Evolutionary conservation across 2,113 vertebrate genomes (phyloP).

Genomic region (Clarias magur): DNA sequence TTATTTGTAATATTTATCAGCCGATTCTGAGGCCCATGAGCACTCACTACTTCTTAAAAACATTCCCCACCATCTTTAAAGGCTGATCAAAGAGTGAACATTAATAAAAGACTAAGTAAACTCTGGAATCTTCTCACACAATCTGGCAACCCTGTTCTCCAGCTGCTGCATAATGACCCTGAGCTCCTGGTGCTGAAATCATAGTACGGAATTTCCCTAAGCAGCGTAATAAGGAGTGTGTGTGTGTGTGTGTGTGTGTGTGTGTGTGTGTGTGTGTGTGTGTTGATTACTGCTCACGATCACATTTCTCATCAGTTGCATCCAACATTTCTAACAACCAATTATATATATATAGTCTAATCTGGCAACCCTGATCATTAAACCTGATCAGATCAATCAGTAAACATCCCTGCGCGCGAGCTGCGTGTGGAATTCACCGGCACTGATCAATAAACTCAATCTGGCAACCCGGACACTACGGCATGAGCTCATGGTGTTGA

Average conservation of each 20-base stretch:
- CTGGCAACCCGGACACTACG: constrained; percentile 25
- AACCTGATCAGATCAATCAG: not conserved
- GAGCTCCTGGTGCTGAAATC: not conserved
- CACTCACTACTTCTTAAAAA: not conserved
- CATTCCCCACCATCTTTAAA: no score
- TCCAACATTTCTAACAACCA: not conserved
- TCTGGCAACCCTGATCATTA: not conserved
- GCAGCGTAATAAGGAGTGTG: not conserved
- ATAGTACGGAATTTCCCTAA: not conserved
- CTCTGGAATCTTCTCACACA: not conserved
- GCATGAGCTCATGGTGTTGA: constrained; percentile 15
- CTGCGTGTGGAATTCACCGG: not conserved
- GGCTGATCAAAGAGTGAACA: not conserved
- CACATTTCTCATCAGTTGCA: not conserved
- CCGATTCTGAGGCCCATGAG: not conserved
- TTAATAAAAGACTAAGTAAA: not conserved
- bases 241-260: not conserved
- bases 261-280: not conserved
- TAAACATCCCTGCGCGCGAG: not conserved
- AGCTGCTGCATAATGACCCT: constrained; percentile 3
- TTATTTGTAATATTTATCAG: no score
- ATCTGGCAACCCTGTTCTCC: constrained; percentile 2
- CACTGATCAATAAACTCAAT: not conserved
- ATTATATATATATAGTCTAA: not conserved
- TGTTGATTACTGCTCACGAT: not conserved